phyloP scores from a whole-genome alignment of 2,797 vertebrate genomes.

The Myoxocephalus aenaeus region DNA sequence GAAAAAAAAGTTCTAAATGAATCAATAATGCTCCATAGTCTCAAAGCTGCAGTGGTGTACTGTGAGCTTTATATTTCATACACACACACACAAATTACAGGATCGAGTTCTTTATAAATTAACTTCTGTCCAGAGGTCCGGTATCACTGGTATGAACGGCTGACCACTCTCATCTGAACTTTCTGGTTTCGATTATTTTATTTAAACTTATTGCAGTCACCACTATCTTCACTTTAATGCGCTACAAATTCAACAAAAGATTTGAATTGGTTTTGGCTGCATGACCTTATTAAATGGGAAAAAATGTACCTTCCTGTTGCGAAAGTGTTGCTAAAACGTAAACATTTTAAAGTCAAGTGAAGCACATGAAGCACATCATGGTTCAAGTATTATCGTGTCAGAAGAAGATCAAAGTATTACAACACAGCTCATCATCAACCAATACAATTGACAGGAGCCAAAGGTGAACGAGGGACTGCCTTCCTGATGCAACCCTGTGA shows the following conservation, averaged over 20 bases:
- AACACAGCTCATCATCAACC: neutral
- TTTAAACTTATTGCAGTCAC: no score
- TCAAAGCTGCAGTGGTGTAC: neutral
- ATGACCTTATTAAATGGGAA: neutral
- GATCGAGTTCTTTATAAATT: neutral
- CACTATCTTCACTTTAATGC: no score
- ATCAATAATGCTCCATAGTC: neutral
- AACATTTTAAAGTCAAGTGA: neutral
- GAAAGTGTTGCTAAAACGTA: neutral
- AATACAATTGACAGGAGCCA: constrained; percentile 5
- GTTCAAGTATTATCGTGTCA: neutral
- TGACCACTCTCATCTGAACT: no score
- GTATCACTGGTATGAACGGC: no score
- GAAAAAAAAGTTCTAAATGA: neutral
- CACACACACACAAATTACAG: neutral
- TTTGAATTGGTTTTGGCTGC: no score
- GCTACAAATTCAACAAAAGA: no score
- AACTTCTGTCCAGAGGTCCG: no score
- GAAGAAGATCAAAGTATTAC: neutral
- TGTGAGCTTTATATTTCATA: neutral
- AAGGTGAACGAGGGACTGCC: constrained; percentile 25
- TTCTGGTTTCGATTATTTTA: no score
- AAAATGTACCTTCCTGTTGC: neutral
- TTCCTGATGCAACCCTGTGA: constrained; percentile 55
- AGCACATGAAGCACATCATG: neutral